Evolutionary conservation across 2,113 vertebrate species (phyloP).

Genomic region (Neotoma lepida): DNA sequence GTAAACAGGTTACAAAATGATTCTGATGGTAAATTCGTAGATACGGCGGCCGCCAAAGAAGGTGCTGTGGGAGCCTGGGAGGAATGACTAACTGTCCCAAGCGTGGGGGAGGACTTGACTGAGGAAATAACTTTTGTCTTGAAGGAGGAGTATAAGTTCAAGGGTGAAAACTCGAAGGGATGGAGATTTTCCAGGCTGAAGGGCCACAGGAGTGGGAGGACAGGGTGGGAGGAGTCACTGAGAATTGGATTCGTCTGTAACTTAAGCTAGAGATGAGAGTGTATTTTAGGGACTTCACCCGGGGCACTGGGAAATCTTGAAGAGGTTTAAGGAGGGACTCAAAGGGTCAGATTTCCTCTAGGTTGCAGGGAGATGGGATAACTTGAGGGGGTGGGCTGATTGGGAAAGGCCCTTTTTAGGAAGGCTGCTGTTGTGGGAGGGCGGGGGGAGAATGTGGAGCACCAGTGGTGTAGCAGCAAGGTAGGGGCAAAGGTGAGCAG

Average conservation of each 20-base stretch:
- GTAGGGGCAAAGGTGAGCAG: not conserved
- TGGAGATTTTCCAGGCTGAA: slow-evolving; percentile 58
- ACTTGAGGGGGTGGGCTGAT: not conserved
- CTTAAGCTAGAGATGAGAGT: not conserved
- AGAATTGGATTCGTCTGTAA: not conserved
- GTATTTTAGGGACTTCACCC: not conserved
- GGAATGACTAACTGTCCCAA: slow-evolving; percentile 4
- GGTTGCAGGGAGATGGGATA: not conserved
- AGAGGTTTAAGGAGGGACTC: not conserved
- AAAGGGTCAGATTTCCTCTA: not conserved
- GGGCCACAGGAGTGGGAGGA: not conserved
- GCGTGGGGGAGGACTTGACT: not conserved
- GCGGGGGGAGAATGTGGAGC: not conserved
- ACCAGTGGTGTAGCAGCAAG: not conserved
- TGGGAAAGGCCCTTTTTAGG: not conserved
- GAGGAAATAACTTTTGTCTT: slow-evolving; percentile 65
- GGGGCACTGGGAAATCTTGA: not conserved
- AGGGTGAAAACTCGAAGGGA: slow-evolving; percentile 53
- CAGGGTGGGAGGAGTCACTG: not conserved
- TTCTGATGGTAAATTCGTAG: not conserved
- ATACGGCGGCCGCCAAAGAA: not conserved
- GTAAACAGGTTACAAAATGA: not conserved
- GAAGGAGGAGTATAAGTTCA: slow-evolving; percentile 51
- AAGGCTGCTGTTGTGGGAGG: not conserved
- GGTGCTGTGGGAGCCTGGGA: not conserved